Evolutionary conservation across 2,888 invertebrate genomes (phyloP), one percentile per base, ranked within the genome.

Genomic region (Plebejus melissa): DNA sequence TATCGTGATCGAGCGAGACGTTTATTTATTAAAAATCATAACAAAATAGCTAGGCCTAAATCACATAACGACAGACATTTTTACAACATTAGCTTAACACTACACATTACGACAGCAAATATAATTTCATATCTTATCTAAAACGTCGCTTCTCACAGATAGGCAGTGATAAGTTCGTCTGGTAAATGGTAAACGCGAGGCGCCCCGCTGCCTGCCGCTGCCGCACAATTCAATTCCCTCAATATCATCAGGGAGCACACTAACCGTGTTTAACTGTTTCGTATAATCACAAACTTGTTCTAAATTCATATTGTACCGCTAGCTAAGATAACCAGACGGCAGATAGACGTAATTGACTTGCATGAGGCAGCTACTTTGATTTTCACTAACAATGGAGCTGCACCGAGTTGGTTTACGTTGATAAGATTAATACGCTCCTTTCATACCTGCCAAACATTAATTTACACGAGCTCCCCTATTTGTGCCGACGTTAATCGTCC

Each of bases 321-420:
- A 86, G 84, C 85, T 85, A 82, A 83, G 87, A 85, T 90, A 93
- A 92, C 90, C 82, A 85, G 90, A 88, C 92, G 87, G 86, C 79
- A 83, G 89, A 91, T 87, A 91, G 90, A 88, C 90, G 77, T 93
- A 92, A 92, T 93, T 93, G 91, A 90, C 91, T 91, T 88, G 88
- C 87, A 89, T 88, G 87, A 89, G 90, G 84, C 90, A 87, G 85
- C 84, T 85, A 90, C 91, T 90, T 87, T 90, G 90, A 90, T 90
- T 90, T 88, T 74, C 76, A 75, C 70, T 75, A 76, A 76, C 77
- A 74, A 58, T 32, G 71, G 71, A 71, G 54, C 32, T 28, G 72
- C 22, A 72, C 6, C 50, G 22, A 71, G 22, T 71, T 71, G 41
- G 22, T 70, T 71, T 32, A 41, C 22, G 71, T 46, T 46, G 41